These are phyloP conservation scores for Lucilia cuprina DNA, from an alignment of 1,140 invertebrate genomes.

Conservation along the genomic window DNA sequence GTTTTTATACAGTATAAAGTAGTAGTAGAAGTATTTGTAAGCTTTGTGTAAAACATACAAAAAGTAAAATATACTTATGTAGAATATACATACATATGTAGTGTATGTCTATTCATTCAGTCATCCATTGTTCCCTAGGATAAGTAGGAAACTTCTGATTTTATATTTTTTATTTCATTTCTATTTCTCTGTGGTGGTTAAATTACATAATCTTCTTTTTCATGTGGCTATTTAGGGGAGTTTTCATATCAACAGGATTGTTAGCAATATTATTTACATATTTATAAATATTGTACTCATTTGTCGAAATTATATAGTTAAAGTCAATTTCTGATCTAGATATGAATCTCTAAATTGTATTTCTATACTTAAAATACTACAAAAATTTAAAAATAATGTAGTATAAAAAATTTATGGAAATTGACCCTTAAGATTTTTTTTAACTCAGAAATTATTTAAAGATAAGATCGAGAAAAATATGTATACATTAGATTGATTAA, in stretches of 20 bases:
- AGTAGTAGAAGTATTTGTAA: not conserved
- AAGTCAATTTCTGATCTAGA: too few species aligned
- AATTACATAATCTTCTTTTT: not conserved
- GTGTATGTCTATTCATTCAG: not conserved
- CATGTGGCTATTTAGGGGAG: not conserved
- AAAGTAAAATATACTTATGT: not conserved
- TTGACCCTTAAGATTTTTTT: too few species aligned
- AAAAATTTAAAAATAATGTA: too few species aligned
- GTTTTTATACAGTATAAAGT: not conserved
- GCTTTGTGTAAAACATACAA: not conserved
- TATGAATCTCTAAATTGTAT: too few species aligned
- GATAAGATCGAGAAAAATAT: too few species aligned
- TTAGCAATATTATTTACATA: too few species aligned
- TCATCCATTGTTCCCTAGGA: not conserved
- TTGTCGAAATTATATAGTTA: too few species aligned
- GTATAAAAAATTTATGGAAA: too few species aligned
- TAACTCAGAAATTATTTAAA: too few species aligned
- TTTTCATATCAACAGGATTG: not conserved
- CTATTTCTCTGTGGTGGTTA: not conserved
- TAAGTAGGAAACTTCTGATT: not conserved
- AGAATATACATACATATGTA: not conserved
- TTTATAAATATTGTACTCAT: too few species aligned
- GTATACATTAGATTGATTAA: too few species aligned
- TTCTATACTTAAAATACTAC: too few species aligned
- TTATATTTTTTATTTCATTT: conserved; percentile 1